phyloP scores from a whole-genome alignment of 1,140 invertebrate genomes.

The Rhynchophorus ferrugineus region DNA sequence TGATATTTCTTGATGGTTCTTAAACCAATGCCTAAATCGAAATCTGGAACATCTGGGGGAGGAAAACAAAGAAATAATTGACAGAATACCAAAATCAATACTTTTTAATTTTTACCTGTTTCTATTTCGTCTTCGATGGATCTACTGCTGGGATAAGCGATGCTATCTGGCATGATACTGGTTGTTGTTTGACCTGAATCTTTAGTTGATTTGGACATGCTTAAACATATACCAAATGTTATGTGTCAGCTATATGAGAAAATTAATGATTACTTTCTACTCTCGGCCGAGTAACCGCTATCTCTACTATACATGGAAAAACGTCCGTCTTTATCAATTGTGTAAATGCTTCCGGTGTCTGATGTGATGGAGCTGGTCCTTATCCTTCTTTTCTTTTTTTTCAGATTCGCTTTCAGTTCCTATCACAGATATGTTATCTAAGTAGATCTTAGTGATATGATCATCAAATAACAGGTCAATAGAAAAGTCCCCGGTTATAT shows the following conservation, averaged over 20 bases:
- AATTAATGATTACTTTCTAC: not conserved
- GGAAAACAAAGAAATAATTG: not conserved
- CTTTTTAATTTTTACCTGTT: not conserved
- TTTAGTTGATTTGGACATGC: not conserved
- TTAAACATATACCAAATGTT: not conserved
- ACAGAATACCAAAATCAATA: not conserved
- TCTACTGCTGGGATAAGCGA: not conserved
- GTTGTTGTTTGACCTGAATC: not conserved
- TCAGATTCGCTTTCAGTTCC: not conserved
- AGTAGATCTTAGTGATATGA: too few species aligned
- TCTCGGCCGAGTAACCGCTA: not conserved
- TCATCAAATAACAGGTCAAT: too few species aligned
- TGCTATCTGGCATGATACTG: not conserved
- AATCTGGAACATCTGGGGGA: conserved; percentile 4
- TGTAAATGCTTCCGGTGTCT: not conserved
- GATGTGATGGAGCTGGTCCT: not conserved
- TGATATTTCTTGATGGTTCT: conserved; percentile 32
- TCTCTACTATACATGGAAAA: not conserved
- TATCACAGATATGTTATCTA: too few species aligned
- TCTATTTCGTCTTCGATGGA: not conserved
- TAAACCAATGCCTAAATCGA: conserved; percentile 24
- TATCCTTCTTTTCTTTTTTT: not conserved
- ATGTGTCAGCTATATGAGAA: not conserved
- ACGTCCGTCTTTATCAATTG: not conserved
- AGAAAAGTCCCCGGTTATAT: too few species aligned